phyloP scores from a whole-genome alignment of 2,113 vertebrate species.

The Perca fluviatilis region DNA sequence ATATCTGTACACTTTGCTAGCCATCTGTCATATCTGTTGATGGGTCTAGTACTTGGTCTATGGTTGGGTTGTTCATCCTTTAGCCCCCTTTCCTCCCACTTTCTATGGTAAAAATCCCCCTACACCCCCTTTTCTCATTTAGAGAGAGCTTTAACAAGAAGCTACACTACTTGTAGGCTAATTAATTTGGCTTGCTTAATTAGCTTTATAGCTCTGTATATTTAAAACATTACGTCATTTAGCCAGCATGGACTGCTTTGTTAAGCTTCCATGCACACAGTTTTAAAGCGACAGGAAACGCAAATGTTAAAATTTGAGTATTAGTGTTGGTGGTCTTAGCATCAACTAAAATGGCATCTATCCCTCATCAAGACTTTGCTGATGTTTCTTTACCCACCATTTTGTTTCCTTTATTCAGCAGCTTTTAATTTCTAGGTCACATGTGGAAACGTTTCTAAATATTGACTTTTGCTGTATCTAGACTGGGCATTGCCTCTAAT shows the following conservation, averaged over 20 bases:
- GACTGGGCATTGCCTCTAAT: conserved; percentile 8
- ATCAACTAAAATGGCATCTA: neutral
- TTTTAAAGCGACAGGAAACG: conserved; percentile 5
- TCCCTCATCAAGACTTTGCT: neutral
- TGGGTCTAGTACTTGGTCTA: neutral
- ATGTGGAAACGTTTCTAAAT: conserved; percentile 16
- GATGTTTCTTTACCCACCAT: neutral
- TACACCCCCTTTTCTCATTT: conserved; percentile 9
- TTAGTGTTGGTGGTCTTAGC: neutral
- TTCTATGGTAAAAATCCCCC: neutral
- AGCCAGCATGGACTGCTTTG: conserved; percentile 32
- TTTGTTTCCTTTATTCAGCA: conserved; percentile 10
- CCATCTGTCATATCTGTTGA: conserved; percentile 24
- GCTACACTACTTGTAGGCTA: conserved; percentile 42
- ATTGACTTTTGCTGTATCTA: neutral
- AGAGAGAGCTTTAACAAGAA: conserved; percentile 48
- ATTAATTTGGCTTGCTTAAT: conserved; percentile 72
- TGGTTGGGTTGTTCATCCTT: neutral
- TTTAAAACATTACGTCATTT: conserved; percentile 51
- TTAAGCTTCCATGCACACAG: neutral
- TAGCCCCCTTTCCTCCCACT: neutral
- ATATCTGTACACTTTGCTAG: conserved; percentile 30
- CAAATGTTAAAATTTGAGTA: neutral
- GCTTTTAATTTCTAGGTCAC: conserved; percentile 17
- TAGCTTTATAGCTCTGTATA: conserved; percentile 64